A percentile compares a stretch with the other conserved stretches of the same genome.
phyloP scores from a whole-genome alignment of 92 coral and sea anemone species.

The Paragorgia papillata region DNA sequence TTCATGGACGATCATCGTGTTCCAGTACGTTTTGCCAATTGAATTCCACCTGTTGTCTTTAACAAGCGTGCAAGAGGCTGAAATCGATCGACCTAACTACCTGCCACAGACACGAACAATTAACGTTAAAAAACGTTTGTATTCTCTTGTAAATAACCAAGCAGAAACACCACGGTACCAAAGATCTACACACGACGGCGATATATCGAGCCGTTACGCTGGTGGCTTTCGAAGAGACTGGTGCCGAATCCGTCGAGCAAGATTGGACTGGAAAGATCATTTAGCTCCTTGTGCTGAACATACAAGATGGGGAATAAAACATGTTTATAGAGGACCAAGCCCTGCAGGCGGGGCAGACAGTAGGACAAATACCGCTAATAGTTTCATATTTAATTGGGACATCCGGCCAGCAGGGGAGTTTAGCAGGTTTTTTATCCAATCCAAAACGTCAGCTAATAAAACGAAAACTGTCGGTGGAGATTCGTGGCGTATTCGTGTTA shows the following conservation, averaged over 20 bases:
- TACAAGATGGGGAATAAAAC: constrained; percentile 63
- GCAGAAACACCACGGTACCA: neutral
- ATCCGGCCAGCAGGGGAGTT: constrained; percentile 70
- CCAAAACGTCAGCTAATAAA: constrained; percentile 54
- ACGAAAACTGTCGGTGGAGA: constrained; percentile 77
- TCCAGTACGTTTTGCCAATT: neutral
- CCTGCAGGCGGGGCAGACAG: neutral
- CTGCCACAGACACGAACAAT: neutral
- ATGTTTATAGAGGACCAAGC: no score
- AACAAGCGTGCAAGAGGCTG: constrained; percentile 5
- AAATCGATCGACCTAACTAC: neutral
- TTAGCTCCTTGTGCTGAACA: constrained; percentile 67
- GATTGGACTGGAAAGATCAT: constrained; percentile 72
- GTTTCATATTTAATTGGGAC: constrained; percentile 71
- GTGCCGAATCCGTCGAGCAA: constrained; percentile 80
- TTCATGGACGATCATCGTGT: neutral
- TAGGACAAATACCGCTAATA: constrained; percentile 59
- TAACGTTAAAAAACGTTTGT: neutral
- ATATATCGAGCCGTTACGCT: neutral
- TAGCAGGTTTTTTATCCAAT: constrained; percentile 72
- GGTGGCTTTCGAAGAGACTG: constrained; percentile 59
- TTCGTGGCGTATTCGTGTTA: constrained; percentile 78
- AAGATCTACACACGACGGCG: neutral
- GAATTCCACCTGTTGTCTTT: constrained; percentile 33
- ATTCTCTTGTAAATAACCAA: neutral